A percentile compares a stretch with the other conserved stretches of the same genome.
Conservation (phyloP, 2,797 vertebrate species). For the Darevskia nairensis region DNA sequence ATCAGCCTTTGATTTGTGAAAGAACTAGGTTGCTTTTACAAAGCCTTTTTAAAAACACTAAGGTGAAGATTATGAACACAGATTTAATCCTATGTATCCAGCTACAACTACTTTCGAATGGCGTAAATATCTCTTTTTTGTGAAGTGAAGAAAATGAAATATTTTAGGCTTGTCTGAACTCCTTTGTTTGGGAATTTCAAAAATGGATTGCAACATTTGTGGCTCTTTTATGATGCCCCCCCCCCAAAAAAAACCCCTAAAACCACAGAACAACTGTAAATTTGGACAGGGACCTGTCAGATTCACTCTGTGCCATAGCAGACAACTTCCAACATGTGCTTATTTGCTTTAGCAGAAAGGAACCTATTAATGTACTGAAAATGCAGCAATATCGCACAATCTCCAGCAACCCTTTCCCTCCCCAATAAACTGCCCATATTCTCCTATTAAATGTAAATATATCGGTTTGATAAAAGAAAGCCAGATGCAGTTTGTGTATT, state of each 20-base stretch:
- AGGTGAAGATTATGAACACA: background rate
- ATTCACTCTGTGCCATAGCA: background rate
- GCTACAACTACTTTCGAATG: background rate
- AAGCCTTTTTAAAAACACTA: background rate
- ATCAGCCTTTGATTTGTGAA: background rate
- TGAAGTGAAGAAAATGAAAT: background rate
- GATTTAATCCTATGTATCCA: background rate
- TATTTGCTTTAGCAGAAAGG: constrained; percentile 7
- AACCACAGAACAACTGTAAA: background rate
- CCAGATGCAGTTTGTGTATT: background rate
- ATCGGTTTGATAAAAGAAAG: constrained; percentile 8
- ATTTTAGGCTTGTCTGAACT: background rate
- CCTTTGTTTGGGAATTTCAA: background rate
- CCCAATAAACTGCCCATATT: background rate
- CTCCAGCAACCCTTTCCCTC: background rate
- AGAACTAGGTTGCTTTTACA: background rate
- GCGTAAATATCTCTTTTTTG: background rate
- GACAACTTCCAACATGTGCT: background rate
- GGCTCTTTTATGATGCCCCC: background rate
- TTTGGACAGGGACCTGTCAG: background rate
- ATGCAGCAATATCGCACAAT: background rate
- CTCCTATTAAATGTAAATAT: constrained; percentile 19
- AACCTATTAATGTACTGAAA: background rate
- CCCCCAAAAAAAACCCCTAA: background rate
- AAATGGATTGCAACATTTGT: background rate